Evolutionary conservation across 2,888 invertebrate species (phyloP).

Genomic region (Spisula solida): DNA sequence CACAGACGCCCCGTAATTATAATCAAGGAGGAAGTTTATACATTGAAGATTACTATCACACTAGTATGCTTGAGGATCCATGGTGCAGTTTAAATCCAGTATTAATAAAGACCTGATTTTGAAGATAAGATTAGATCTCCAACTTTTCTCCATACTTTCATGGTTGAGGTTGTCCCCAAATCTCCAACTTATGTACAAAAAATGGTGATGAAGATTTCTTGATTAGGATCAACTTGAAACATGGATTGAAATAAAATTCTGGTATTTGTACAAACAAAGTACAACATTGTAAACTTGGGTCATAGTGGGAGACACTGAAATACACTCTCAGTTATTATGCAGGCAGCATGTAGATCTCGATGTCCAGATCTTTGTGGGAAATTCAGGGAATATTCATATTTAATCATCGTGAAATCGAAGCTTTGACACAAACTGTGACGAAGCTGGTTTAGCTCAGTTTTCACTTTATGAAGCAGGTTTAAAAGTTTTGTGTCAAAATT

Average conservation of each 20-base stretch:
- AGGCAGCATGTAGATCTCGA: not conserved
- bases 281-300: not conserved
- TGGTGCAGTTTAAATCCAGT: constrained; percentile 78
- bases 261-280: not conserved
- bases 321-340: not conserved
- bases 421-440: too few relatives aligned
- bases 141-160: not conserved
- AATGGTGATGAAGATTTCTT: not conserved
- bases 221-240: not conserved
- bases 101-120: constrained; percentile 51
- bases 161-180: not conserved
- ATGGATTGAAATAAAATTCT: not conserved
- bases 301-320: not conserved
- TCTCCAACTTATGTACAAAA: not conserved
- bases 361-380: not conserved
- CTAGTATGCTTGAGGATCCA: constrained; percentile 83
- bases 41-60: constrained; percentile 83
- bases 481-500: too few relatives aligned
- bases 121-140: not conserved
- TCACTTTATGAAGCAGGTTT: too few relatives aligned
- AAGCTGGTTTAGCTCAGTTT: too few relatives aligned
- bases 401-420: too few relatives aligned
- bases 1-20: constrained; percentile 75
- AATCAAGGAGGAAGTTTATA: constrained; percentile 80
- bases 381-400: not conserved